A percentile compares a stretch with the other conserved stretches of the same genome.
Evolutionary conservation across 2,888 invertebrate species (phyloP).

Genomic region (Eilema griseolum): DNA sequence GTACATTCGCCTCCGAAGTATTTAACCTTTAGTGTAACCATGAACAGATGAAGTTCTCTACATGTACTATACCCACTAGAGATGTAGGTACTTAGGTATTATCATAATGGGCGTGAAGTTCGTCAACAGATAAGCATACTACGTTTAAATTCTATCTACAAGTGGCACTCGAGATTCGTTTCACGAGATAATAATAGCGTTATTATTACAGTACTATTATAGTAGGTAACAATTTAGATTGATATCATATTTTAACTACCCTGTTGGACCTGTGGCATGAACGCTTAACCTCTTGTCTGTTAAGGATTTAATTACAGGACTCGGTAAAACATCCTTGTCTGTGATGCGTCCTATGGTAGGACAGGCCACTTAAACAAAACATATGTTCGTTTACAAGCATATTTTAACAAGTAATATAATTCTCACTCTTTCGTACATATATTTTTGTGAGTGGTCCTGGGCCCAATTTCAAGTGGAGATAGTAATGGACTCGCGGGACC

Average conservation of each 20-base stretch:
- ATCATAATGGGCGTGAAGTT: background rate
- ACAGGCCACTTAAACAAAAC: no score
- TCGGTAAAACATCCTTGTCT: no score
- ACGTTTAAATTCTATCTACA: constrained; percentile 2
- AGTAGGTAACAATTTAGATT: background rate
- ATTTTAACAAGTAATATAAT: no score
- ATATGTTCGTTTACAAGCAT: no score
- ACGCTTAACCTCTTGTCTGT: no score
- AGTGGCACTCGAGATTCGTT: constrained; percentile 4
- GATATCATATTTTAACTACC: background rate
- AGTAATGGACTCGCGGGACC: background rate
- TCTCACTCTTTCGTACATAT: no score
- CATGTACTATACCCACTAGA: background rate
- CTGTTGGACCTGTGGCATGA: background rate
- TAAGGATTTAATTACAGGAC: no score
- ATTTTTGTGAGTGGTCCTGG: background rate
- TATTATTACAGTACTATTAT: background rate
- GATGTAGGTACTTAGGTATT: background rate
- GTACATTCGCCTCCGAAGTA: background rate
- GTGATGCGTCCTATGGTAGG: no score
- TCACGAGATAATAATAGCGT: background rate
- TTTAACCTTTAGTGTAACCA: background rate
- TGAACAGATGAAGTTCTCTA: background rate
- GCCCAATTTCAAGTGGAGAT: background rate
- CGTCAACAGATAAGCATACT: constrained; percentile 1